Percentiles rank a stretch among this genome's conserved stretches.
These are phyloP conservation scores for Eupithecia insigniata DNA, from an alignment of 2,888 invertebrate genomes.

Conservation along the genomic window DNA sequence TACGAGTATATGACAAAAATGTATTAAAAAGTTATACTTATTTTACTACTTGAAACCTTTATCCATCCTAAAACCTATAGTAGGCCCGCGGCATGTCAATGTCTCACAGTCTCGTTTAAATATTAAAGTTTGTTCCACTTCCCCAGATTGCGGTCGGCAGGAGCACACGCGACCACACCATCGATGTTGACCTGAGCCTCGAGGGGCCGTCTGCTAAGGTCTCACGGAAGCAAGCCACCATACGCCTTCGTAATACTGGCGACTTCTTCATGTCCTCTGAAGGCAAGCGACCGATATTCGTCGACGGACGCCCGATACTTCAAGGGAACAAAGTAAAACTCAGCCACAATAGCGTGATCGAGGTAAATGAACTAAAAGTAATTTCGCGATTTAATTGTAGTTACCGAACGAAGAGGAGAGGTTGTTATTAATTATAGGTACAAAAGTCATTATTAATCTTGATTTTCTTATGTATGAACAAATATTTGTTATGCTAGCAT, in stretches of 20 bases:
- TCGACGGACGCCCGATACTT: constrained; percentile 95
- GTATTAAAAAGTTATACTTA: too few relatives aligned
- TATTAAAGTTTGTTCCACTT: constrained; percentile 37
- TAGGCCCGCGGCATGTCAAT: not conserved
- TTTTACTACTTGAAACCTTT: too few relatives aligned
- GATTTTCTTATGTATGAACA: not conserved
- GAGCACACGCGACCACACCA: constrained; percentile 92
- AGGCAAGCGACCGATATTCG: constrained; percentile 96
- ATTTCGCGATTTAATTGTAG: constrained; percentile 2
- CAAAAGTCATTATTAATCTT: not conserved
- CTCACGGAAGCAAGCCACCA: constrained; percentile 95
- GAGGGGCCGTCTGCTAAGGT: constrained; percentile 98
- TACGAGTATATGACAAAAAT: too few relatives aligned
- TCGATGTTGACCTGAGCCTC: constrained; percentile 96
- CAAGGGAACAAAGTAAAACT: constrained; percentile 95
- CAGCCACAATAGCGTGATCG: constrained; percentile 96
- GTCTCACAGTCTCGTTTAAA: constrained; percentile 15
- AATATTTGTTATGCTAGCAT: not conserved
- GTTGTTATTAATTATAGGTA: not conserved
- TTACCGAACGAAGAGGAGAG: not conserved
- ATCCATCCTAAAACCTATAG: not conserved
- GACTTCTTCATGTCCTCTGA: constrained; percentile 98
- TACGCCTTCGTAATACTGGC: constrained; percentile 94
- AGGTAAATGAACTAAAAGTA: constrained; percentile 82
- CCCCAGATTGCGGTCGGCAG: constrained; percentile 94